Percentiles rank a stretch among this genome's conserved stretches.
phyloP scores from a whole-genome alignment of 2,113 vertebrate genomes.

The Alectura lathami region DNA sequence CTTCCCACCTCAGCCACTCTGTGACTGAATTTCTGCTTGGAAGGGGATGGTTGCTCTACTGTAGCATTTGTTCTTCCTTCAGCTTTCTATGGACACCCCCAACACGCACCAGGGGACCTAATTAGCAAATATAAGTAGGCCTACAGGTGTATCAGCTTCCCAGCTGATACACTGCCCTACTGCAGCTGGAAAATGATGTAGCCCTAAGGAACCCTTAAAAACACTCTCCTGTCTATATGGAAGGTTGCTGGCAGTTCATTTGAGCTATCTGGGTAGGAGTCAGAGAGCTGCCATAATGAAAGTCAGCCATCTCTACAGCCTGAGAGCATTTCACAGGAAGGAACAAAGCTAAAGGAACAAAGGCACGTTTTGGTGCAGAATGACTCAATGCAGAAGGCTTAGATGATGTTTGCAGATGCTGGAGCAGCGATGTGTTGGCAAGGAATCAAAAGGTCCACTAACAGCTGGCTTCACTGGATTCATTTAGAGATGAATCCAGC shows the following conservation, averaged over 20 bases:
- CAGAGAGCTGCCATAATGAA: not conserved
- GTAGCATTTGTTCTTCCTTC: not conserved
- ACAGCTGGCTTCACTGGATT: not conserved
- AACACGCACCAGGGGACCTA: not conserved
- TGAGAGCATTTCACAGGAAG: not conserved
- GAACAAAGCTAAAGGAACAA: not conserved
- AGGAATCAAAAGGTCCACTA: not conserved
- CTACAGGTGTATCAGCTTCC: not conserved
- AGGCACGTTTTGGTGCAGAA: not conserved
- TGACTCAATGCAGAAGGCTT: not conserved
- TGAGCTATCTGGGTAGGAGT: not conserved
- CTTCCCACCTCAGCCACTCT: not conserved
- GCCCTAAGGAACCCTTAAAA: not conserved
- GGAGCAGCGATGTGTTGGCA: not conserved
- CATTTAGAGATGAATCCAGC: not conserved
- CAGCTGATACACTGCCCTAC: not conserved
- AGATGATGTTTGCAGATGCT: not conserved
- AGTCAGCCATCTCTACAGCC: not conserved
- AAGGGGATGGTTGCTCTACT: not conserved
- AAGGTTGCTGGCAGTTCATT: not conserved
- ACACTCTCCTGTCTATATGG: not conserved
- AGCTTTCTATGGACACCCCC: not conserved
- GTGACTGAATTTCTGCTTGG: not conserved
- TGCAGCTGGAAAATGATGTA: not conserved
- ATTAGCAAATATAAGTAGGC: not conserved